These are phyloP conservation scores for Phaethon lepturus DNA, from an alignment of 2,113 vertebrate genomes.

Conservation along the genomic window DNA sequence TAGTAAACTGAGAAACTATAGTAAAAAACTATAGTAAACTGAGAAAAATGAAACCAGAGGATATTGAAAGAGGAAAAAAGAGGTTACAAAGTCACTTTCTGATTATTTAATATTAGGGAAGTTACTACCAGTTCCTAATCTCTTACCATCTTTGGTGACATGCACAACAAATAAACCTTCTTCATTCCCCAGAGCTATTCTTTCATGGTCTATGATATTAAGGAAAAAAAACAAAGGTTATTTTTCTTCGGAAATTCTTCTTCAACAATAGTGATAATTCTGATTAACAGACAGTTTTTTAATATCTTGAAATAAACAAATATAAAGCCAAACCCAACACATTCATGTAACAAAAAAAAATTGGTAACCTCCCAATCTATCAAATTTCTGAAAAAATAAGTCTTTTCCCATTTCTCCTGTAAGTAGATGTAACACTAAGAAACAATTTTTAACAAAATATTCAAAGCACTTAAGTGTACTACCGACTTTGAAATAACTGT, in stretches of 20 bases:
- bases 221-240: background rate
- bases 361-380: background rate
- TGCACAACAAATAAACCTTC: slow-evolving; percentile 96
- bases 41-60: background rate
- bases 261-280: background rate
- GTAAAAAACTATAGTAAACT: background rate
- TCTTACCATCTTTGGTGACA: slow-evolving; percentile 98
- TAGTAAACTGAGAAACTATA: background rate
- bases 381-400: background rate
- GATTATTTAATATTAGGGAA: background rate
- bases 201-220: slow-evolving; percentile 89
- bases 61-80: background rate
- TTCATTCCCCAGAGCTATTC: slow-evolving; percentile 95
- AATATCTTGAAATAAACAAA: background rate
- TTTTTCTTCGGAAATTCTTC: background rate
- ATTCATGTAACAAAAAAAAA: background rate
- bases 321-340: background rate
- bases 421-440: background rate
- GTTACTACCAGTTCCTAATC: background rate
- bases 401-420: background rate
- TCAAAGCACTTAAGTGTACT: background rate
- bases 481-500: background rate
- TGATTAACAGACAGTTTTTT: background rate
- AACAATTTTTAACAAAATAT: background rate
- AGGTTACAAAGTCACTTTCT: background rate